These are phyloP conservation scores for Drosophila neotestacea DNA, from an alignment of 2,888 invertebrate species.

Conservation along the genomic window DNA sequence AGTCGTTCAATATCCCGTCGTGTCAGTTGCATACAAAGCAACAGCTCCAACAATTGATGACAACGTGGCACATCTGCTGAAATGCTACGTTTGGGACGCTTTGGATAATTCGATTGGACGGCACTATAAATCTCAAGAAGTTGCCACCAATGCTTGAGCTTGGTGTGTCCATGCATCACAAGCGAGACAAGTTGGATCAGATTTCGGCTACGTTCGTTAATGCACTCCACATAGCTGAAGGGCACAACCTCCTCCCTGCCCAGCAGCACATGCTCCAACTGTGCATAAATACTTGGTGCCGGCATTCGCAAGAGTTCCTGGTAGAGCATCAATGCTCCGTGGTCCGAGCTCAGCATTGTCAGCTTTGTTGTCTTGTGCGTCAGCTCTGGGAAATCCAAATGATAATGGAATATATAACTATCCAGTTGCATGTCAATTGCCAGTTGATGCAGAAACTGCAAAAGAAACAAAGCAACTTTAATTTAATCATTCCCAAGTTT, in stretches of 20 bases:
- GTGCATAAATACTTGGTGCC: constrained; percentile 89
- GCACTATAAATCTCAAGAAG: constrained; percentile 79
- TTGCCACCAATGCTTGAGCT: constrained; percentile 83
- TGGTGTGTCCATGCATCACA: constrained; percentile 79
- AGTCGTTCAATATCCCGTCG: constrained; percentile 88
- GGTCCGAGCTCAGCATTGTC: constrained; percentile 85
- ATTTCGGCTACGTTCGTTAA: constrained; percentile 90
- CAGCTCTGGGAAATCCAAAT: constrained; percentile 93
- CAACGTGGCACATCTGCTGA: constrained; percentile 72
- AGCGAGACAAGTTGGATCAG: constrained; percentile 87
- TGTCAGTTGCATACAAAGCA: constrained; percentile 86
- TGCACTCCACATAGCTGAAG: constrained; percentile 90
- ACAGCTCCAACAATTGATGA: constrained; percentile 83
- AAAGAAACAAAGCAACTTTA: not conserved
- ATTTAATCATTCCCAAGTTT: no score
- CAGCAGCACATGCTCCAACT: constrained; percentile 89
- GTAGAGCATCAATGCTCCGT: constrained; percentile 87
- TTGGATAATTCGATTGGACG: constrained; percentile 72
- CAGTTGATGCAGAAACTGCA: constrained; percentile 89
- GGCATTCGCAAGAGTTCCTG: constrained; percentile 85
- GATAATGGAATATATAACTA: constrained; percentile 92
- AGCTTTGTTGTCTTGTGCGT: constrained; percentile 70
- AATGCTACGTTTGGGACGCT: constrained; percentile 78
- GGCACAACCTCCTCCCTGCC: constrained; percentile 86
- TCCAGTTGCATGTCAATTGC: constrained; percentile 91